Base-by-base conservation (phyloP, 2,113 vertebrate genomes). In the Pterocles orientalis region DNA sequence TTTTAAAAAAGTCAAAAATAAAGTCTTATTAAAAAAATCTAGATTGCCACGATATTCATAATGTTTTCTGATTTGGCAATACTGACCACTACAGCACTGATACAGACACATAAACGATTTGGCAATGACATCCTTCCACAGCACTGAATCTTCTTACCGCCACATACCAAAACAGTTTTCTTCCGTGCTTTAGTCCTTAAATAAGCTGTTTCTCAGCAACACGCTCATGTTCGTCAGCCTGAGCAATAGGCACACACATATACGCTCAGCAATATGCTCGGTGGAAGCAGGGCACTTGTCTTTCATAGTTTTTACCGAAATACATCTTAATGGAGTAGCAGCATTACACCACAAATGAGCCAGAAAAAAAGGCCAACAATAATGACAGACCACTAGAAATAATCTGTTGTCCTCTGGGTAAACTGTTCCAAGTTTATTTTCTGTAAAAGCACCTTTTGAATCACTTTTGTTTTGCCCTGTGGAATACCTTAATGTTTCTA, bases 381-480 rank as follows among this genome's bases (percentile, higher is more conserved):
- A 98, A 96, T 10, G 36, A 64, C 79, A 95, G 70, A 73, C 91
- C 73, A 94, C 81, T 70, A 96, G 91, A 97, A 96, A 93, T 58
- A 94, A 94, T 71, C 62, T 93, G 92, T 48, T 96, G 66, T 48
- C 80, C 96, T 80, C 96, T 84, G 91, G 71, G 70, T 90, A 97
- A 90, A 95, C 76, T 77, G 94, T 69, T 95, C 93, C 93, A 96
- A 96, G 97, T 95, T 77, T 86, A 56, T 96, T 97, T 96, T 94
- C 96, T 97, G 72, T 95, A 97, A 97, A 97, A 97, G 95, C 79
- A 95, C 81, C 69, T 92, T 96, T 97, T 97, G 97, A 97, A 97
- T 98, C 98, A 96, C 92, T 96, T 97, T 94, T 95, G 92, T 97
- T 98, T 98, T 97, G 82, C 97, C 93, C 97, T 82, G 61, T 95